Evolutionary conservation across 1,140 invertebrate genomes (phyloP).

Genomic region (Augochlora pura): DNA sequence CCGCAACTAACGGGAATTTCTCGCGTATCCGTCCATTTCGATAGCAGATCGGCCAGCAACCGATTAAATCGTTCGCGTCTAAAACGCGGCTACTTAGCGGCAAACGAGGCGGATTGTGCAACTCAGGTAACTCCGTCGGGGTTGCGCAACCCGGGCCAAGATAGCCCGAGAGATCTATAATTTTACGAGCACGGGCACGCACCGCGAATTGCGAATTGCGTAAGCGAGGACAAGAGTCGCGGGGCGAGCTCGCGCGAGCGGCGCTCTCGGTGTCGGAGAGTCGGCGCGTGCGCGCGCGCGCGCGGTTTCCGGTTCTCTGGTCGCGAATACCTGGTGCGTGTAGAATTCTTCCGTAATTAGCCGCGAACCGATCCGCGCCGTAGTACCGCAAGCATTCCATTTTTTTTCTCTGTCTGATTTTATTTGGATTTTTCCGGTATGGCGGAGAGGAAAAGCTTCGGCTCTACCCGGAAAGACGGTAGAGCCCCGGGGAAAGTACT

Average conservation of each 20-base stretch:
- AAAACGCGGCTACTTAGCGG: background rate
- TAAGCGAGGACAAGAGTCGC: conserved; percentile 19
- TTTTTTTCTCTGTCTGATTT: background rate
- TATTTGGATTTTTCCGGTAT: background rate
- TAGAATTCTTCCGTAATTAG: conserved; percentile 1
- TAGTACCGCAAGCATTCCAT: background rate
- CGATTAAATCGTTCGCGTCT: background rate
- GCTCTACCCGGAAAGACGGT: conserved; percentile 14
- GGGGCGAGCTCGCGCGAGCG: background rate
- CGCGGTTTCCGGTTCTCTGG: conserved; percentile 30
- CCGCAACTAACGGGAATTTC: no score
- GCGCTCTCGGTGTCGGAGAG: background rate
- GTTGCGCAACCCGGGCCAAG: conserved; percentile 16
- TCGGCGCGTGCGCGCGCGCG: no score
- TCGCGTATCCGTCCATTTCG: no score
- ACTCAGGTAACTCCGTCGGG: no score
- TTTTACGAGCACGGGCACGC: conserved; percentile 15
- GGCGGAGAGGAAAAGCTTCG: conserved; percentile 6
- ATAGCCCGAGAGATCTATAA: conserved; percentile 26
- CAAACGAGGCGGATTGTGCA: conserved; percentile 24
- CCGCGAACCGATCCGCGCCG: background rate
- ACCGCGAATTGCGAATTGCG: conserved; percentile 8
- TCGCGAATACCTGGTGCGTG: background rate
- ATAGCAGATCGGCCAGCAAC: no score
- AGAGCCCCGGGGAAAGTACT: conserved; percentile 22